A percentile compares a stretch with the other conserved stretches of the same genome.
phyloP scores from a whole-genome alignment of 2,888 invertebrate genomes.

The Nebria brevicollis region DNA sequence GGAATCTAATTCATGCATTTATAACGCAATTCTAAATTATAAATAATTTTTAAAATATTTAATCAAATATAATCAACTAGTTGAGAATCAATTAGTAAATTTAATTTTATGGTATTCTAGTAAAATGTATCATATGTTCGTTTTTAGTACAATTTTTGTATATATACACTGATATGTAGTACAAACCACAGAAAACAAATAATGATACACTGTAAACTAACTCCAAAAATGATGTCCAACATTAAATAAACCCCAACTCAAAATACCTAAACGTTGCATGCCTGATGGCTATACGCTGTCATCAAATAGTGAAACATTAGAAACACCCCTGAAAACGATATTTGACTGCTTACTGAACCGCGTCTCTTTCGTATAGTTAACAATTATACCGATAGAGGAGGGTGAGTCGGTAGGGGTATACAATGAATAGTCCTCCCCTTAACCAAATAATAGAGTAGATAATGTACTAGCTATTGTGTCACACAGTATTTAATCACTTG shows the following conservation, averaged over 20 bases:
- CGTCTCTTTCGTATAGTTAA: constrained; percentile 8
- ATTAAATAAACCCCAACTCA: neutral
- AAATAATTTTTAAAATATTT: too few species aligned
- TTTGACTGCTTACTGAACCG: constrained; percentile 21
- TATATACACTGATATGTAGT: neutral
- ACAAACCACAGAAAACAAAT: constrained; percentile 5
- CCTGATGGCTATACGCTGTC: neutral
- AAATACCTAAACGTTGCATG: neutral
- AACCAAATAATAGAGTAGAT: constrained; percentile 26
- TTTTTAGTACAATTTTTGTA: too few species aligned
- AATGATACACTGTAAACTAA: neutral
- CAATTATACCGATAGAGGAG: constrained; percentile 23
- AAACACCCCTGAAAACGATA: constrained; percentile 25
- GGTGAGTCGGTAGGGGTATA: neutral
- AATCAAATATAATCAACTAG: too few species aligned
- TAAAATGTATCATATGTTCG: too few species aligned
- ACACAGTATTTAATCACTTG: constrained; percentile 29
- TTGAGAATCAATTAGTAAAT: too few species aligned
- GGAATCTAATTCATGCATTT: neutral
- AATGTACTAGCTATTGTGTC: constrained; percentile 19
- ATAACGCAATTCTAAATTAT: too few species aligned
- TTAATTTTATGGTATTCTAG: too few species aligned
- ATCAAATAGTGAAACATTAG: constrained; percentile 13
- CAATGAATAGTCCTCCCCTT: constrained; percentile 22
- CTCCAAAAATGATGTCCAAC: neutral